Evolutionary conservation across 2,797 vertebrate genomes (phyloP).

Genomic region (Manis javanica): DNA sequence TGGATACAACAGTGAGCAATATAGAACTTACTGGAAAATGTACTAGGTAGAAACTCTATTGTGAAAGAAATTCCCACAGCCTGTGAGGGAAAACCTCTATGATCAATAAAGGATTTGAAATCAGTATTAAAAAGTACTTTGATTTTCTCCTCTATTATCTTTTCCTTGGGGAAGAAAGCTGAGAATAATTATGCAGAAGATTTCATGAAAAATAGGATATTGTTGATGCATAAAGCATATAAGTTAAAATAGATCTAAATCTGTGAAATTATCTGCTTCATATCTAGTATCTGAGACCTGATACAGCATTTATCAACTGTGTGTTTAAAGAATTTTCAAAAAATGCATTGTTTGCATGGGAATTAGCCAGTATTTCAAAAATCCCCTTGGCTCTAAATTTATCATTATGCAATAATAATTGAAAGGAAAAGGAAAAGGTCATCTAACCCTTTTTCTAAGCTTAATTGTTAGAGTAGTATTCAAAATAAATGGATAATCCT

Average conservation of each 20-base stretch:
- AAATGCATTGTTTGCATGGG: neutral
- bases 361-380: slow-evolving; percentile 53
- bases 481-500: slow-evolving; percentile 4
- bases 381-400: neutral
- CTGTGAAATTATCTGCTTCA: neutral
- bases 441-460: slow-evolving; percentile 9
- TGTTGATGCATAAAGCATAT: neutral
- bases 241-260: slow-evolving; percentile 32
- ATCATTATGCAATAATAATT: neutral
- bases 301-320: neutral
- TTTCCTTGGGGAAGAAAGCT: neutral
- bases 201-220: slow-evolving; percentile 19
- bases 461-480: neutral
- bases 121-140: neutral
- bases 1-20: neutral
- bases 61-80: neutral
- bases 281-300: neutral
- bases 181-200: neutral
- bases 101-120: neutral
- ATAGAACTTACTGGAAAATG: neutral
- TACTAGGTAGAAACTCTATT: neutral
- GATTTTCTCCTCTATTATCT: neutral
- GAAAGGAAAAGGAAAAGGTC: slow-evolving; percentile 31
- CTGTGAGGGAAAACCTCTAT: neutral
- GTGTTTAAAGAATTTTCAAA: slow-evolving; percentile 43